Conservation (phyloP, 2,113 vertebrate genomes). For the Leptodactylus fuscus region DNA sequence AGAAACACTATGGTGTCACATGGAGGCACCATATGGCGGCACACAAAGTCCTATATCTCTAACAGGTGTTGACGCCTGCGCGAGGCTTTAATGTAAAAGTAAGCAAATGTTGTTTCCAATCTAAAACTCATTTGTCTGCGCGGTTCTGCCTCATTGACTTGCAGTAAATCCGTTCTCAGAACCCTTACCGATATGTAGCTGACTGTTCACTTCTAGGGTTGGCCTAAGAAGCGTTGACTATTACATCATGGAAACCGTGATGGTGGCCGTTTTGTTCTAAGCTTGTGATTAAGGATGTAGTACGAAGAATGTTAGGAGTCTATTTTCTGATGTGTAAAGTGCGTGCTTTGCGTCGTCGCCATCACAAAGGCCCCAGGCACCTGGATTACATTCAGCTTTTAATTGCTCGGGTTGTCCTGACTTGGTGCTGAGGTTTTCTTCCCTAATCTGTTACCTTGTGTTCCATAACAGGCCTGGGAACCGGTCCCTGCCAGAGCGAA, state of each 20-base stretch:
- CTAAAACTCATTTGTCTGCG: background rate
- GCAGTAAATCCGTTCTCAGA: background rate
- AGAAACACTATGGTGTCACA: no score
- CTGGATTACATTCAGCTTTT: conserved; percentile 26
- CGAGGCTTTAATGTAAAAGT: background rate
- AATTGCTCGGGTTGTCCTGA: conserved; percentile 40
- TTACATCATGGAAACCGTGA: conserved; percentile 2
- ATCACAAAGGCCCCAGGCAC: background rate
- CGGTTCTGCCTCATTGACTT: background rate
- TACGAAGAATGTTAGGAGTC: background rate
- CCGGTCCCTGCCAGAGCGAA: background rate
- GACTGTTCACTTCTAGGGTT: background rate
- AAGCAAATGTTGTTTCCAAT: background rate
- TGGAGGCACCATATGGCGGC: no score
- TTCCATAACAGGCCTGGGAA: conserved; percentile 26
- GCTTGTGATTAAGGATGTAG: background rate
- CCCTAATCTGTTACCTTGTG: background rate
- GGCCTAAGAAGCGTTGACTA: background rate
- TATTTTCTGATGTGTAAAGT: background rate
- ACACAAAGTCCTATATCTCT: no score
- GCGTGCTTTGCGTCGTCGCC: background rate
- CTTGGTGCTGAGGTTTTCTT: conserved; percentile 3
- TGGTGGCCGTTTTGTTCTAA: background rate
- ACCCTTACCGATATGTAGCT: background rate
- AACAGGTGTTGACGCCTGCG: background rate